These are phyloP conservation scores for Astreopora myriophthalma DNA, from an alignment of 64 coral and sea anemone genomes.

Conservation along the genomic window DNA sequence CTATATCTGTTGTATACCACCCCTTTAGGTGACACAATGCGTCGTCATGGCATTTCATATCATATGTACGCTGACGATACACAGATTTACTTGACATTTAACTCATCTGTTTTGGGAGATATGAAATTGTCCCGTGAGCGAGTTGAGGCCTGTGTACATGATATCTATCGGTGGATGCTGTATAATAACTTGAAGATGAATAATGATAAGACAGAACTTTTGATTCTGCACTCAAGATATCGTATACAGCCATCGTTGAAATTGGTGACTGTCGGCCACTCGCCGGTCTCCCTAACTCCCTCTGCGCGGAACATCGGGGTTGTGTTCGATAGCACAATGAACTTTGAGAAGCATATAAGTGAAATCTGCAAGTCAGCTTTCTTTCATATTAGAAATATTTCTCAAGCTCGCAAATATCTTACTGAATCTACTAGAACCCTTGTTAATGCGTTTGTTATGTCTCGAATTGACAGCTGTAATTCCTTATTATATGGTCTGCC, in stretches of 20 bases:
- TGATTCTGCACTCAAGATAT: neutral
- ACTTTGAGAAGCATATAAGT: constrained; percentile 23
- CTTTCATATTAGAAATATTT: constrained; percentile 28
- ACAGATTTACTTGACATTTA: neutral
- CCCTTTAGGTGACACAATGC: neutral
- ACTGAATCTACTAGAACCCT: constrained; percentile 16
- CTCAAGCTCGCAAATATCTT: constrained; percentile 34
- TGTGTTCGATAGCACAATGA: constrained; percentile 31
- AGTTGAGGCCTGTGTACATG: no score
- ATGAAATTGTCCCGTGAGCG: no score
- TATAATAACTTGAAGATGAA: neutral
- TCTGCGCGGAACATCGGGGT: neutral
- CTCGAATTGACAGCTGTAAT: constrained; percentile 17
- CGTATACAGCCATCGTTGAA: neutral
- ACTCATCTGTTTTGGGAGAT: no score
- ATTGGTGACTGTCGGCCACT: neutral
- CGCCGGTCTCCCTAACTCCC: neutral
- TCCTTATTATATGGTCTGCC: neutral
- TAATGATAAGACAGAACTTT: neutral
- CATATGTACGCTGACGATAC: constrained; percentile 1
- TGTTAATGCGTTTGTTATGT: constrained; percentile 29
- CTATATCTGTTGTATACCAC: neutral
- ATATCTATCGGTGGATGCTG: no score
- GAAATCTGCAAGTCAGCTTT: constrained; percentile 35
- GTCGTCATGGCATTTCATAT: neutral